Conservation (phyloP, 2,888 invertebrate species). For the Torymus auratus region DNA sequence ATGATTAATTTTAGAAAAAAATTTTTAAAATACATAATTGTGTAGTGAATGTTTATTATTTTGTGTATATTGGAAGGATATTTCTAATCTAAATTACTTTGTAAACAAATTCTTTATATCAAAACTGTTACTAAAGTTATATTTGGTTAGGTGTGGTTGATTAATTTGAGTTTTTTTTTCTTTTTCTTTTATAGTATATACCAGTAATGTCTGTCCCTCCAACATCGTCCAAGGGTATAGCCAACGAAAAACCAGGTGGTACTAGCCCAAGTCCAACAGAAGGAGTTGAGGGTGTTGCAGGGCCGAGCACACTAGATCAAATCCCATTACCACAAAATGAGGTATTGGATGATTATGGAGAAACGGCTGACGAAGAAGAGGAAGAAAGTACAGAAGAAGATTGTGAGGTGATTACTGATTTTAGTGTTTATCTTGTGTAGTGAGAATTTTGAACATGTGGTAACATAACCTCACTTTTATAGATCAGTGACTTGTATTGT, state of each 20-base stretch:
- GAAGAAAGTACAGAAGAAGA: conserved; percentile 72
- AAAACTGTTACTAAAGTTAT: too few relatives aligned
- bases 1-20: too few relatives aligned
- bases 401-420: conserved; percentile 66
- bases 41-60: too few relatives aligned
- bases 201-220: conserved; percentile 75
- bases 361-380: conserved; percentile 72
- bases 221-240: conserved; percentile 71
- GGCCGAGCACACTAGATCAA: conserved; percentile 71
- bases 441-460: conserved; percentile 25
- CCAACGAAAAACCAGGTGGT: conserved; percentile 71
- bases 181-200: conserved; percentile 25
- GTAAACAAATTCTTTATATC: too few relatives aligned
- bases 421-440: neutral
- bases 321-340: conserved; percentile 65
- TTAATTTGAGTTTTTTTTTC: neutral
- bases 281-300: conserved; percentile 71
- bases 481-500: conserved; percentile 72
- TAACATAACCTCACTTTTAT: conserved; percentile 45
- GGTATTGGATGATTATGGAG: conserved; percentile 71
- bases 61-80: too few relatives aligned
- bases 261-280: conserved; percentile 74
- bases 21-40: too few relatives aligned
- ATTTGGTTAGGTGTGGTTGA: too few relatives aligned
- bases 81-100: too few relatives aligned